Percentiles rank a stretch among this genome's conserved stretches.
These are phyloP conservation scores for Synanthedon formicaeformis DNA, from an alignment of 2,888 invertebrate genomes.

Conservation along the genomic window DNA sequence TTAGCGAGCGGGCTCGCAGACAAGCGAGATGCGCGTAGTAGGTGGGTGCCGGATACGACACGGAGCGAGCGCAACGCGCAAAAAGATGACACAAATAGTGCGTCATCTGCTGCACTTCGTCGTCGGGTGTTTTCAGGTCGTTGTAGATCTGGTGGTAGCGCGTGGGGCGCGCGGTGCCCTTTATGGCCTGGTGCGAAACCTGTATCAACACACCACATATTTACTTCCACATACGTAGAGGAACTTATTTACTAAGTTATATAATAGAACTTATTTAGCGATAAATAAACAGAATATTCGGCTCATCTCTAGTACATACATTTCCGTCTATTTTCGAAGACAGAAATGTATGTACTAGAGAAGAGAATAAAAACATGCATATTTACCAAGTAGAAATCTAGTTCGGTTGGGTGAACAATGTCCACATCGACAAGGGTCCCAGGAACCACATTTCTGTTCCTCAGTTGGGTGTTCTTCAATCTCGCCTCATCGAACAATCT, in stretches of 20 bases:
- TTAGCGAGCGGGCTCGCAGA: slow-evolving; percentile 73
- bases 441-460: slow-evolving; percentile 73
- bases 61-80: slow-evolving; percentile 84
- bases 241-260: too few species aligned
- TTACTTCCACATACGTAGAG: too few species aligned
- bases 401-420: slow-evolving; percentile 87
- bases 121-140: slow-evolving; percentile 76
- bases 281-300: too few species aligned
- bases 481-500: too few species aligned
- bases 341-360: too few species aligned
- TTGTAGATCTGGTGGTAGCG: slow-evolving; percentile 89
- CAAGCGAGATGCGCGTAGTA: slow-evolving; percentile 92
- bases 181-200: slow-evolving; percentile 76
- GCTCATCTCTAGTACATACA: too few species aligned
- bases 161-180: slow-evolving; percentile 88
- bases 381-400: slow-evolving; percentile 89
- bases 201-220: slow-evolving; percentile 10
- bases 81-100: slow-evolving; percentile 89
- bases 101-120: slow-evolving; percentile 82
- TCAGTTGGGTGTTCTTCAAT: too few species aligned
- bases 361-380: slow-evolving; percentile 21
- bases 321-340: too few species aligned
- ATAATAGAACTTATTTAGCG: too few species aligned
- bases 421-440: slow-evolving; percentile 88
- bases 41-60: slow-evolving; percentile 89